Conservation (phyloP, 1,140 invertebrate species). For the Lasioglossum baleicum region DNA sequence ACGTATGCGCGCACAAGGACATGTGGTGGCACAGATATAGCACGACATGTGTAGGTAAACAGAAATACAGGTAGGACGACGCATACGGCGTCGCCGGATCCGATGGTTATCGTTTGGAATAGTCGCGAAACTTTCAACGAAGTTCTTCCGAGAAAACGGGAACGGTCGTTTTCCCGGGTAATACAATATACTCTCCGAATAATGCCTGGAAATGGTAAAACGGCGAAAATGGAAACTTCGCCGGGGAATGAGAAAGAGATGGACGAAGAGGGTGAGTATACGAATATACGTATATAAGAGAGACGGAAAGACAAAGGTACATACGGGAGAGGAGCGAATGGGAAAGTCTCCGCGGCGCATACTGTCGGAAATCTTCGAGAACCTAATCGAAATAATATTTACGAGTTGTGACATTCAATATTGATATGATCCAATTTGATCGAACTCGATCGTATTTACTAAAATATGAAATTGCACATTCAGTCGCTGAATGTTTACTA, state of each 20-base stretch:
- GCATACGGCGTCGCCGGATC: slow-evolving; percentile 4
- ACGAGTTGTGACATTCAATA: not conserved
- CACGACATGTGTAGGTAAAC: not conserved
- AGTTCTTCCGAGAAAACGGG: slow-evolving; percentile 45
- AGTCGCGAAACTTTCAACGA: slow-evolving; percentile 49
- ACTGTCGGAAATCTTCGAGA: not conserved
- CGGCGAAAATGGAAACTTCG: slow-evolving; percentile 47
- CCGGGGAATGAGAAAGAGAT: not conserved
- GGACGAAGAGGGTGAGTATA: not conserved
- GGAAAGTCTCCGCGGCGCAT: not conserved
- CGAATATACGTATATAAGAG: too few relatives aligned
- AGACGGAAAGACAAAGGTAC: not conserved
- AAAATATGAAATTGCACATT: not conserved
- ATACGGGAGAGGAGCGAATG: not conserved
- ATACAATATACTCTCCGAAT: slow-evolving; percentile 39
- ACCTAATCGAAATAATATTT: not conserved
- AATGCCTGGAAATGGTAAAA: slow-evolving; percentile 41
- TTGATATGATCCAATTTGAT: not conserved
- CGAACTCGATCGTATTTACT: not conserved
- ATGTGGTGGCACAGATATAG: not conserved
- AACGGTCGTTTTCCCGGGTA: slow-evolving; percentile 40
- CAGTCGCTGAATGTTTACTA: too few relatives aligned
- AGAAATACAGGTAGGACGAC: slow-evolving; percentile 17
- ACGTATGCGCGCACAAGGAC: too few relatives aligned
- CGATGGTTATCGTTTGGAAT: slow-evolving; percentile 54